A percentile compares a stretch with the other conserved stretches of the same genome.
These are phyloP conservation scores for Scaeva pyrastri DNA, from an alignment of 2,888 invertebrate species.

Conservation along the genomic window DNA sequence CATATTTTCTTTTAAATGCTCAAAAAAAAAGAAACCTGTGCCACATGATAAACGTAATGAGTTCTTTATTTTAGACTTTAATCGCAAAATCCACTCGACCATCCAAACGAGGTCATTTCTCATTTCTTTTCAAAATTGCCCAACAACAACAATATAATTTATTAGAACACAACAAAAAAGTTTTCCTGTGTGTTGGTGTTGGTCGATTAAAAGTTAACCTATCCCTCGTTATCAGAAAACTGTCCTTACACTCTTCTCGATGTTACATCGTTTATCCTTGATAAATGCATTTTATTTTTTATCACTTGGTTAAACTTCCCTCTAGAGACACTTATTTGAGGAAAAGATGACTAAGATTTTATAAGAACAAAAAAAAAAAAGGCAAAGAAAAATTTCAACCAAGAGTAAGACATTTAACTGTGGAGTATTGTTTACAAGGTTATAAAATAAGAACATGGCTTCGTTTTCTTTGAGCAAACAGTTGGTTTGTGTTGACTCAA, in stretches of 20 bases:
- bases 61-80: neutral
- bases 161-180: neutral
- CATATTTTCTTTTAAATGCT: neutral
- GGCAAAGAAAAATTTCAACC: neutral
- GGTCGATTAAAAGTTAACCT: neutral
- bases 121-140: neutral
- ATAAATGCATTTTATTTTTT: constrained; percentile 3
- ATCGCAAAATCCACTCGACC: no score
- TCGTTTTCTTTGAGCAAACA: neutral
- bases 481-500: neutral
- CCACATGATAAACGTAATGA: neutral
- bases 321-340: neutral
- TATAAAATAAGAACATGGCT: neutral
- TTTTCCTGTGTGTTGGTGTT: neutral
- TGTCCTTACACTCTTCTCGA: neutral
- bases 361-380: neutral
- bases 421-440: neutral
- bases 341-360: neutral
- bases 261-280: neutral
- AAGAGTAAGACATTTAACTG: neutral
- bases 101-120: neutral
- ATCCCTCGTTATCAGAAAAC: neutral
- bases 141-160: neutral
- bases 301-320: constrained; percentile 7
- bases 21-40: neutral